Conservation (phyloP, 2,797 vertebrate genomes). For the Sebastes itinus region DNA sequence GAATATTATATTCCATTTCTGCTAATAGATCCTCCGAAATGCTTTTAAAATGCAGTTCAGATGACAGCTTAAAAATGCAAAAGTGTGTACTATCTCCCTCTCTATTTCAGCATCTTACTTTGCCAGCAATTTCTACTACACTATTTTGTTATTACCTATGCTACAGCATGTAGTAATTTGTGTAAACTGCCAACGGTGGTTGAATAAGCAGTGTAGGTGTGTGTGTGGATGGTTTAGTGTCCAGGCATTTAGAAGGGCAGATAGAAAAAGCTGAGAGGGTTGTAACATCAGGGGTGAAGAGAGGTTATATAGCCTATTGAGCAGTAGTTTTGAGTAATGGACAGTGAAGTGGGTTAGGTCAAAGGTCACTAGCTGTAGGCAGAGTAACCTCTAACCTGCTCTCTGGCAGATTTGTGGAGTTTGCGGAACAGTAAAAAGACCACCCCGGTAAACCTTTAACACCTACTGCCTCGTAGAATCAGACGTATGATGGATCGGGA, state of each 20-base stretch:
- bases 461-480: conserved; percentile 34
- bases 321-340: conserved; percentile 53
- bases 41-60: neutral
- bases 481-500: conserved; percentile 58
- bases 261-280: conserved; percentile 35
- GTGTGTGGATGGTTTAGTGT: neutral
- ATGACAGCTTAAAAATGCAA: neutral
- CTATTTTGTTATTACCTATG: neutral
- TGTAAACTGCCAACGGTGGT: neutral
- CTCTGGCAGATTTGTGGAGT: conserved; percentile 39
- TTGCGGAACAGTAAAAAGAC: conserved; percentile 19
- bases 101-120: neutral
- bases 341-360: conserved; percentile 45
- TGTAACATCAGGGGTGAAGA: conserved; percentile 18
- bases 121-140: neutral
- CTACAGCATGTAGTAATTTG: neutral
- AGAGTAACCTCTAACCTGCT: conserved; percentile 51
- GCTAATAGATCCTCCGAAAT: no score
- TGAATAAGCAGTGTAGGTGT: neutral
- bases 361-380: conserved; percentile 35
- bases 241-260: conserved; percentile 14
- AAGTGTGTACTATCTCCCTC: neutral
- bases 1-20: no score
- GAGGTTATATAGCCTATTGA: conserved; percentile 28
- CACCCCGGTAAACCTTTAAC: conserved; percentile 35